These are phyloP conservation scores for Zoroaster sp. DNA, from an alignment of 53 echinoderm and acorn worm genomes.

Conservation along the genomic window DNA sequence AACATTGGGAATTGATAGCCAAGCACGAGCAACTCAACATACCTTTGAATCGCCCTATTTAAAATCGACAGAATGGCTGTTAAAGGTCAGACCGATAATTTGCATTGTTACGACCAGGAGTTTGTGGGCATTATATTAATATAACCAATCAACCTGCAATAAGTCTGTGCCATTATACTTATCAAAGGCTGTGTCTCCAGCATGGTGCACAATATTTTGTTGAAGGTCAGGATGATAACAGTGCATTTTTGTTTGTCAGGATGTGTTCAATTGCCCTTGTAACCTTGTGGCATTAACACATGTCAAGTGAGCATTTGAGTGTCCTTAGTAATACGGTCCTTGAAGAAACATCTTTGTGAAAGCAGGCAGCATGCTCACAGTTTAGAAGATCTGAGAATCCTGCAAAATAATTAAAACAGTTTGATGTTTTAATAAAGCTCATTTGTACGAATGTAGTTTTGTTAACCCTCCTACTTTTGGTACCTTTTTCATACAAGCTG, in stretches of 20 bases:
- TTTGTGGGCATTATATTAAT: not conserved
- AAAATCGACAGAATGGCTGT: not conserved
- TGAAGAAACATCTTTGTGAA: no score
- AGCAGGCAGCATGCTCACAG: no score
- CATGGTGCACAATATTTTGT: not conserved
- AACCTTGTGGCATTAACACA: slow-evolving; percentile 17
- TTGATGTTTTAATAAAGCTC: no score
- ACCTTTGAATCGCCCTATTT: no score
- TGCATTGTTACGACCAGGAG: not conserved
- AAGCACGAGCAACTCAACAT: no score
- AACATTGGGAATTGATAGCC: no score
- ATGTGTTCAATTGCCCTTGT: not conserved
- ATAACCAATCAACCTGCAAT: not conserved
- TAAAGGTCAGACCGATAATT: not conserved
- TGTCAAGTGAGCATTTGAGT: slow-evolving; percentile 10
- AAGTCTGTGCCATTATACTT: not conserved
- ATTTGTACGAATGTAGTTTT: no score
- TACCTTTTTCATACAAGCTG: no score
- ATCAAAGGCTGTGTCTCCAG: not conserved
- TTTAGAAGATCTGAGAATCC: no score
- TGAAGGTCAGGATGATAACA: not conserved
- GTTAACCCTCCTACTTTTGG: no score
- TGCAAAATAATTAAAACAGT: no score
- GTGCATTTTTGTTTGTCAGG: not conserved
- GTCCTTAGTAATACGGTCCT: no score